Evolutionary conservation across 2,797 vertebrate species (phyloP).

Genomic region (Hippopotamyrus pictus): DNA sequence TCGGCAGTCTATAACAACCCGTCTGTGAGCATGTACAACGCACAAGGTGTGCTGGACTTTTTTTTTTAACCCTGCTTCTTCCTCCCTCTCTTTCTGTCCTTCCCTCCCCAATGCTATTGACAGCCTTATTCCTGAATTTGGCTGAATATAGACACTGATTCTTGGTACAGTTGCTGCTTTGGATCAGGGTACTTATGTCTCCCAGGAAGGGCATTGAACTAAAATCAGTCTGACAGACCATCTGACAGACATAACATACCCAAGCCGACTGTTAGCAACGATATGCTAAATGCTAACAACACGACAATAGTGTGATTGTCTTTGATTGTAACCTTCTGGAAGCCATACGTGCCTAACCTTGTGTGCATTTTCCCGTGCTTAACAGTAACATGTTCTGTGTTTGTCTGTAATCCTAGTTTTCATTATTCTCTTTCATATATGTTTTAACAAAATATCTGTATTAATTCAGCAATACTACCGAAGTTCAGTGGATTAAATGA

Average conservation of each 20-base stretch:
- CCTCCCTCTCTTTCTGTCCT: neutral
- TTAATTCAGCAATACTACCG: neutral
- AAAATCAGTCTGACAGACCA: neutral
- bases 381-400: slow-evolving; percentile 43
- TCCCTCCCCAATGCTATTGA: slow-evolving; percentile 58
- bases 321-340: neutral
- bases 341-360: slow-evolving; percentile 37
- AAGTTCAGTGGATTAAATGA: neutral
- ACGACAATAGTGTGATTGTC: neutral
- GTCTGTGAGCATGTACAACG: slow-evolving; percentile 98
- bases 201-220: neutral
- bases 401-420: slow-evolving; percentile 19
- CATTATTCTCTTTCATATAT: neutral
- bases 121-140: neutral
- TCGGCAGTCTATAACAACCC: slow-evolving; percentile 99
- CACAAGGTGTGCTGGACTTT: slow-evolving; percentile 96
- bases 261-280: neutral
- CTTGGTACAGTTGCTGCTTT: neutral
- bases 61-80: slow-evolving; percentile 58
- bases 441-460: neutral
- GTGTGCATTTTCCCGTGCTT: slow-evolving; percentile 41
- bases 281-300: neutral
- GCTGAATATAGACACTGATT: slow-evolving; percentile 16
- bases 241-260: neutral
- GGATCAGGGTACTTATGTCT: slow-evolving; percentile 6